Base-by-base conservation (phyloP, 2,797 vertebrate species). In the Arctocebus calabarensis region DNA sequence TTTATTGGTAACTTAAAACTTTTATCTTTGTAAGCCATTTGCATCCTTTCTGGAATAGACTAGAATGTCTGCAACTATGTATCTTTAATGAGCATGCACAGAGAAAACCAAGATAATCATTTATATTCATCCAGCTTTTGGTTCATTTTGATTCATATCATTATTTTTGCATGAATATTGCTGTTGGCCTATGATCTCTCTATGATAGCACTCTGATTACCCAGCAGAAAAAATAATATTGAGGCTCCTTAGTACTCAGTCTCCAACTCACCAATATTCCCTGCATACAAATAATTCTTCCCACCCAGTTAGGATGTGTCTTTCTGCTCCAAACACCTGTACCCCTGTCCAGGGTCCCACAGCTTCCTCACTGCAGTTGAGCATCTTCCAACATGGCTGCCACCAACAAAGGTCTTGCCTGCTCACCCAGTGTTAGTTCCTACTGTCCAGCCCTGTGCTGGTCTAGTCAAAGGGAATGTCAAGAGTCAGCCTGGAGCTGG, bases 21-120 rank as follows among this genome's bases (percentile, higher is more conserved):
- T 70, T 71, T 34, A 66, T 3, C 48, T 75, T 95, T 94, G 29
- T 86, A 77, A 82, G 64, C 59, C 73, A 52, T 3, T 27, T 64
- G 1, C 32, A 37, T 84, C n/a, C 9, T 95, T 95, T 71, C 59
- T 89, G 71, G 32, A 66, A 84, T 68, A 93, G 79, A 78, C 16
- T 59, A 59, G 27, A 25, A 70, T 13, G 25, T 84, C 7, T 88
- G 59, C 79, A 86, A 79, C 59, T 92, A 74, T 74, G 73, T 77
- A 83, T 23, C 19, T 20, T 82, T 52, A 55, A 59, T 64, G 27
- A 77, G 2, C 16, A 27, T 40, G 25, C 37, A 37, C 52, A 59
- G 10, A 91, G 74, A 45, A 88, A 74, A 66, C 52, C 77, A 85
- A 83, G 70, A 22, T 64, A 57, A 20, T 40, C n/a, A 40, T 64